phyloP scores from a whole-genome alignment of 2,888 invertebrate species.

The Thereva nobilitata region DNA sequence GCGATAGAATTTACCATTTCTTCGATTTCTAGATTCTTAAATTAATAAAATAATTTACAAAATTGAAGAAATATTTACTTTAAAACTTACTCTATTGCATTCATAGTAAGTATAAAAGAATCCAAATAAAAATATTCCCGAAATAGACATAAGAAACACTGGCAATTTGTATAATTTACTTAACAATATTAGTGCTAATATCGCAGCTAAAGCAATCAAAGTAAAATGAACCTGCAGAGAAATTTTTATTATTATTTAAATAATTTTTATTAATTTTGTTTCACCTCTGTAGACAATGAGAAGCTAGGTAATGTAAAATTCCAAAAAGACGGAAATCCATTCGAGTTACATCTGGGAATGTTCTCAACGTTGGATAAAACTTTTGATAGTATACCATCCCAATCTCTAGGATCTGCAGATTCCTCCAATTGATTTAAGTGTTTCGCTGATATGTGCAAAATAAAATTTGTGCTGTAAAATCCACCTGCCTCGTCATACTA shows the following conservation, averaged over 20 bases:
- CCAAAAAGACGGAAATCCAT: background rate
- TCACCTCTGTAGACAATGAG: constrained; percentile 15
- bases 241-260: background rate
- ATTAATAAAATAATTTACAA: constrained; percentile 7
- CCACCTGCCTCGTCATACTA: background rate
- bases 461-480: background rate
- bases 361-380: constrained; percentile 45
- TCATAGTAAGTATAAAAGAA: constrained; percentile 51
- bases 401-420: constrained; percentile 50
- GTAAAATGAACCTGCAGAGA: constrained; percentile 47
- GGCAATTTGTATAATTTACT: constrained; percentile 46
- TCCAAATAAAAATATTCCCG: constrained; percentile 46
- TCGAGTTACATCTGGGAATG: background rate
- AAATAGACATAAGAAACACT: constrained; percentile 42
- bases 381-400: constrained; percentile 49
- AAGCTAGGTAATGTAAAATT: background rate
- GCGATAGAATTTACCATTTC: constrained; percentile 43
- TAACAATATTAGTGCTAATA: constrained; percentile 45
- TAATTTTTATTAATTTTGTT: background rate
- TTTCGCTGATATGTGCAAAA: constrained; percentile 45
- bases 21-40: constrained; percentile 50
- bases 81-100: constrained; percentile 51
- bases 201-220: constrained; percentile 39
- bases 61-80: background rate
- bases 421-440: constrained; percentile 48